Evolutionary conservation across 2,888 invertebrate genomes (phyloP).

Genomic region (Pollenia labialis): DNA sequence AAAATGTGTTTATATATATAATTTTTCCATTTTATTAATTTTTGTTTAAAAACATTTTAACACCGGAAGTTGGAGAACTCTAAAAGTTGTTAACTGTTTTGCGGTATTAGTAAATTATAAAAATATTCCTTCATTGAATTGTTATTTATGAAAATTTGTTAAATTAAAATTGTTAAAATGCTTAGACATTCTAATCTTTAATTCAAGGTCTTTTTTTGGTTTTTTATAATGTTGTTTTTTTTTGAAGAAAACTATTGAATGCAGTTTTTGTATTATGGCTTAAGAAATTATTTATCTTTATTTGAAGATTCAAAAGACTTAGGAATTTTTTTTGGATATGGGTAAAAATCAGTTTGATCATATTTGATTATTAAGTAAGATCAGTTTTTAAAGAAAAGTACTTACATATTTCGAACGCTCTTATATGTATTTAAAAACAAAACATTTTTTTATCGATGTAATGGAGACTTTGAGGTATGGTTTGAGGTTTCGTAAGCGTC

Average conservation of each 20-base stretch:
- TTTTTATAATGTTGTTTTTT: slow-evolving; percentile 12
- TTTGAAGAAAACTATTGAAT: slow-evolving; percentile 16
- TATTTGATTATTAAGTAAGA: no score
- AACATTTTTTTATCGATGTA: no score
- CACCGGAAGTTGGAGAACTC: slow-evolving; percentile 34
- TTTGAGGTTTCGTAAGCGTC: no score
- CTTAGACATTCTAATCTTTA: slow-evolving; percentile 32
- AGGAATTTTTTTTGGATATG: neutral
- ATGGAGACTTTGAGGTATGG: no score
- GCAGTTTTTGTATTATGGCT: neutral
- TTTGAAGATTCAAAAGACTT: neutral
- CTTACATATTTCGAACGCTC: no score
- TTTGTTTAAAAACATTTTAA: neutral
- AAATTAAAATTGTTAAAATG: slow-evolving; percentile 18
- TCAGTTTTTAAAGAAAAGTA: no score
- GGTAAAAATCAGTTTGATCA: no score
- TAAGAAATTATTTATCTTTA: neutral
- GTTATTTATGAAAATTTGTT: slow-evolving; percentile 2
- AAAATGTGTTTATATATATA: neutral
- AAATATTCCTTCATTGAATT: slow-evolving; percentile 34
- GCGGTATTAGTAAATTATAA: slow-evolving; percentile 40
- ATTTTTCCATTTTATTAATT: slow-evolving; percentile 16
- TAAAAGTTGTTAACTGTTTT: slow-evolving; percentile 8
- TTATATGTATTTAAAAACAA: no score
- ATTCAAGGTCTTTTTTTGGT: slow-evolving; percentile 22